Conservation (phyloP, 2,888 invertebrate genomes). For the Acleris emargana region DNA sequence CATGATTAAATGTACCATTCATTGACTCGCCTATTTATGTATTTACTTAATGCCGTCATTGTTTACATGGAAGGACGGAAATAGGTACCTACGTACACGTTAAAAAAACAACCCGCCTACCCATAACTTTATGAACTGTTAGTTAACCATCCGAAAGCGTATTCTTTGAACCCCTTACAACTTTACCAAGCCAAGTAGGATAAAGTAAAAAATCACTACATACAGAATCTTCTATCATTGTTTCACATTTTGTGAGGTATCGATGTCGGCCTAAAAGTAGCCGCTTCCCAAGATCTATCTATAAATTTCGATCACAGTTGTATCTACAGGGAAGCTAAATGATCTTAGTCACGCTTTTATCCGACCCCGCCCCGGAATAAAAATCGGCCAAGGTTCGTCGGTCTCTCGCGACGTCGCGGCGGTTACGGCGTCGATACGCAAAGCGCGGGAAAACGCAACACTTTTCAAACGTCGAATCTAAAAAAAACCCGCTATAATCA, state of each 20-base stretch:
- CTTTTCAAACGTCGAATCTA: not conserved
- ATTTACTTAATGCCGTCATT: conserved; percentile 36
- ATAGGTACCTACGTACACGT: conserved; percentile 10
- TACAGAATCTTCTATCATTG: too few species aligned
- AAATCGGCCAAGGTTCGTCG: conserved; percentile 55
- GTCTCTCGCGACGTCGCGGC: conserved; percentile 46
- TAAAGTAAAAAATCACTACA: too few species aligned
- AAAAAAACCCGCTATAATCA: not conserved
- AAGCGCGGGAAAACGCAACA: conserved; percentile 24
- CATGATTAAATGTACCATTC: conserved; percentile 1
- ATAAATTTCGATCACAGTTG: conserved; percentile 4
- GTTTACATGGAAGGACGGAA: conserved; percentile 31
- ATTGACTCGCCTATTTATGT: conserved; percentile 1
- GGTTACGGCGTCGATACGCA: conserved; percentile 14
- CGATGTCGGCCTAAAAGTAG: not conserved
- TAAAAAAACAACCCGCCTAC: not conserved
- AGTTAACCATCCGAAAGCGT: not conserved
- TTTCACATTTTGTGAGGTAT: not conserved
- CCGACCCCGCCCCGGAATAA: conserved; percentile 37
- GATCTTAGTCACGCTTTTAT: conserved; percentile 46
- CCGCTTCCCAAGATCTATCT: not conserved
- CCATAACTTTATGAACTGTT: not conserved
- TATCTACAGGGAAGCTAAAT: conserved; percentile 37
- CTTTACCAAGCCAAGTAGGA: too few species aligned
- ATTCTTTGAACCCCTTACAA: not conserved